A percentile compares a stretch with the other conserved stretches of the same genome.
These are phyloP conservation scores for Corynorhinus townsendii DNA, from an alignment of 2,113 vertebrate species.

Conservation along the genomic window DNA sequence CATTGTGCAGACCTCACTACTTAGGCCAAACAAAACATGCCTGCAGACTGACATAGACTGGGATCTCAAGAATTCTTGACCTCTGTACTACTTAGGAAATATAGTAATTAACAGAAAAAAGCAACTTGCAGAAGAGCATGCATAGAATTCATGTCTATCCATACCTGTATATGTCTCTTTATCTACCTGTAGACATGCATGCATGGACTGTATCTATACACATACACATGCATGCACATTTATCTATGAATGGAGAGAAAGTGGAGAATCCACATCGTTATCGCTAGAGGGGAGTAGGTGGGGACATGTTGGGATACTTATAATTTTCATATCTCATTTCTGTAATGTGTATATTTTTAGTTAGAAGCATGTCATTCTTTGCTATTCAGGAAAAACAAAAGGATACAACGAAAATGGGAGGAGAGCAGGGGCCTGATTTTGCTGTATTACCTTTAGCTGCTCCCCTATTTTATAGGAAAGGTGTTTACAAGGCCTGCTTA, in stretches of 20 bases:
- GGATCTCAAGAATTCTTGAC: background rate
- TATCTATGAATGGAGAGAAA: background rate
- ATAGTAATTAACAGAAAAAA: background rate
- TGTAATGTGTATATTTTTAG: background rate
- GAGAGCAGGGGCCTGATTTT: background rate
- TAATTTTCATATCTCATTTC: background rate
- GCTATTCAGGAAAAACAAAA: background rate
- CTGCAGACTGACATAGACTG: background rate
- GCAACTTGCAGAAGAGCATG: background rate
- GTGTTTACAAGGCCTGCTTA: background rate
- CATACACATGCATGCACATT: background rate
- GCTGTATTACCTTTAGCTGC: background rate
- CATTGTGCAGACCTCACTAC: background rate
- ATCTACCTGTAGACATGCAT: background rate
- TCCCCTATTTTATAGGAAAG: background rate
- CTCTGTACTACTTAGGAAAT: background rate
- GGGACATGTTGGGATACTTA: background rate
- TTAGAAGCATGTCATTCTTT: background rate
- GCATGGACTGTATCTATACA: background rate
- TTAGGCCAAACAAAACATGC: background rate
- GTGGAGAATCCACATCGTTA: background rate
- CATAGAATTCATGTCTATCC: background rate
- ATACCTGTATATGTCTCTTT: background rate
- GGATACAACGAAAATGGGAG: background rate
- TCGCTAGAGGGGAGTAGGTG: background rate